phyloP scores from a whole-genome alignment of 2,113 vertebrate species.

The zebrafish (Danio rerio) region GRCz12tu NC_133189.1:47223501-47224000 shows the following conservation, averaged over 20 bases:
- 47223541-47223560: slow-evolving; percentile 54
- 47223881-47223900: too few relatives aligned
- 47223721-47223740: background rate
- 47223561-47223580: slow-evolving; percentile 55
- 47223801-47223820: too few relatives aligned
- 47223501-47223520: slow-evolving; percentile 51
- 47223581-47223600: slow-evolving; percentile 54
- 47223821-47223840: too few relatives aligned
- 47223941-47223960: too few relatives aligned
- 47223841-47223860: too few relatives aligned
- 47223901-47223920: too few relatives aligned
- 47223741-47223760: background rate
- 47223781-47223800: too few relatives aligned
- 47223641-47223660: slow-evolving; percentile 13
- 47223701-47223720: background rate
- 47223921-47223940: too few relatives aligned
- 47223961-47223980: too few relatives aligned
- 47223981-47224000: too few relatives aligned
- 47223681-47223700: background rate
- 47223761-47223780: background rate
- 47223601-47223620: slow-evolving; percentile 50
- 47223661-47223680: slow-evolving; percentile 6
- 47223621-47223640: background rate
- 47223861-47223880: too few relatives aligned
- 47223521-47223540: slow-evolving; percentile 42